Conservation (phyloP, 2,888 invertebrate species). For the Calameuta pallipes region DNA sequence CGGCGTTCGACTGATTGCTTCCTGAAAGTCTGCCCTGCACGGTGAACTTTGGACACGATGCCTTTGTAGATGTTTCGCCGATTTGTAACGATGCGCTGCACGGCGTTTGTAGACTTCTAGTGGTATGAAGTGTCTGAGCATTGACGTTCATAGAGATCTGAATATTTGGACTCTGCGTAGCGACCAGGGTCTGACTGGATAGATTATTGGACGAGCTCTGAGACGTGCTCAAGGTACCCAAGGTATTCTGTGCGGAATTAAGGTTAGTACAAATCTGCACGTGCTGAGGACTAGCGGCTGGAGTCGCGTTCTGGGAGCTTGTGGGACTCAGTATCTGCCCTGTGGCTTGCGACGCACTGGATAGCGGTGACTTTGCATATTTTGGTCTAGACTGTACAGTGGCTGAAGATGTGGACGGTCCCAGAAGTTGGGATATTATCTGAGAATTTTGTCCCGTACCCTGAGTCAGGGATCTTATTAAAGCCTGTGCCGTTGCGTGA, state of each 20-base stretch:
- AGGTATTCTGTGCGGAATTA: slow-evolving; percentile 17
- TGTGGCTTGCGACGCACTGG: slow-evolving; percentile 14
- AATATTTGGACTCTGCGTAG: slow-evolving; percentile 31
- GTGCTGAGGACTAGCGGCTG: slow-evolving; percentile 20
- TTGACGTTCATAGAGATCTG: slow-evolving; percentile 25
- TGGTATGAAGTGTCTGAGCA: slow-evolving; percentile 26
- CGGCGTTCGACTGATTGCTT: not conserved
- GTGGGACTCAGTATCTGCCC: slow-evolving; percentile 37
- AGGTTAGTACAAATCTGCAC: slow-evolving; percentile 2
- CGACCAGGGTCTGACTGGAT: slow-evolving; percentile 10
- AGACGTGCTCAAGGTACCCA: slow-evolving; percentile 30
- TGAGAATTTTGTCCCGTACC: slow-evolving; percentile 59
- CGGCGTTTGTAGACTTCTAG: slow-evolving; percentile 24
- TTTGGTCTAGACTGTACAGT: slow-evolving; percentile 40
- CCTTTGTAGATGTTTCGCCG: slow-evolving; percentile 28
- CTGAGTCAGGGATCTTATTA: slow-evolving; percentile 60
- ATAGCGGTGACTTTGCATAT: slow-evolving; percentile 47
- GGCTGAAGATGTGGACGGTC: slow-evolving; percentile 38
- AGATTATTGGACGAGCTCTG: slow-evolving; percentile 34
- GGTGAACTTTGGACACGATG: slow-evolving; percentile 30
- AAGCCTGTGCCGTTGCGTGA: slow-evolving; percentile 60
- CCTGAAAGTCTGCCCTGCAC: slow-evolving; percentile 11
- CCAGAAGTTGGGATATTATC: slow-evolving; percentile 60
- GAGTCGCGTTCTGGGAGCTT: slow-evolving; percentile 41
- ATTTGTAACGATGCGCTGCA: slow-evolving; percentile 6